Evolutionary conservation across 2,888 invertebrate genomes (phyloP), one percentile per base, ranked within the genome.

Genomic region (Pedicia rivosa): DNA sequence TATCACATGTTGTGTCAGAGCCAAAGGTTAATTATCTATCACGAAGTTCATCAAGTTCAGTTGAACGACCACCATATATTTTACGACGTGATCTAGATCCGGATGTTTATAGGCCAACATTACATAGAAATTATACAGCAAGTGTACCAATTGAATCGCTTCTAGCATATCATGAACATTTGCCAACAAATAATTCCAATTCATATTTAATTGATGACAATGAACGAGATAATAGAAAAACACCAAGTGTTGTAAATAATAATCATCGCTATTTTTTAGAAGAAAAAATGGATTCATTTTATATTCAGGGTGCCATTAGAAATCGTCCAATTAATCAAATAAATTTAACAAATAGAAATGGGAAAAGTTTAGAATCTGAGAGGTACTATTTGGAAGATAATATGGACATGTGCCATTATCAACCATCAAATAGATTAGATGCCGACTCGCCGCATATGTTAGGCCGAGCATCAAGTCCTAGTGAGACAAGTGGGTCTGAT

Each of bases 401-500:
- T 14, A 41, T 52, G n/a, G 45, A 44, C 35, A 44, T 36, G 27
- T 36, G 28, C 28, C 27, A 36, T 28, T 28, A 36, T 36, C 35
- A 19, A 36, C 22, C 15, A 3, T 19, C 17, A 6, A 35, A 35
- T 35, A 35, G 20, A 25, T 25, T 35, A 15, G 17, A 20, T 15
- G 20, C 25, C 7, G 20, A 35, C n/a, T 35, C 35, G 8, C 24
- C 24, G 24, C 8, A 51, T 38, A 39, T 47, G 15, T 40, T 59
- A 22, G 58, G 55, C 43, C 51, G 51, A 9, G 44, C 55, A 29
- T 61, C 61, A 22, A 60, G 60, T 44, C 61, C 59, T 10, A 61
- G 60, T 44, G 60, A 61, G 44, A 61, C 60, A 6, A 61, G 61
- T 38, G 59, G 59, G 12, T 61, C 60, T 8, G 60, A 61, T 51